These are phyloP conservation scores for Hemitrygon akajei DNA, from an alignment of 2,797 vertebrate genomes.

Conservation along the genomic window DNA sequence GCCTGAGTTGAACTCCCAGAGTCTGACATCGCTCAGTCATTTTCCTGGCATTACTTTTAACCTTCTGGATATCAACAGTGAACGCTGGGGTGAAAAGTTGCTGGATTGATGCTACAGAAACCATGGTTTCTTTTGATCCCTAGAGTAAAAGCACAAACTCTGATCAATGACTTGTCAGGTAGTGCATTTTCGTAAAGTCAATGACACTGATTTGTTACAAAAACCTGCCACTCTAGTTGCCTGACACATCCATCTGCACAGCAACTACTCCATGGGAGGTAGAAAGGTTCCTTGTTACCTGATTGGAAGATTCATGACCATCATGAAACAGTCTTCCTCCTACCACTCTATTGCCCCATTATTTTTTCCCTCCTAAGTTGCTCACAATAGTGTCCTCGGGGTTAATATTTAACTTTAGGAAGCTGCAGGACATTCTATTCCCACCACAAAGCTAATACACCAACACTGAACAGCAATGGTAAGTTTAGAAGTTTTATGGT, in stretches of 20 bases:
- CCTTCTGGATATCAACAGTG: slow-evolving; percentile 59
- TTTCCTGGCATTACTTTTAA: slow-evolving; percentile 57
- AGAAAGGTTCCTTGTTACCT: background rate
- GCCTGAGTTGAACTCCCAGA: slow-evolving; percentile 66
- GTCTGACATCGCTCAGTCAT: slow-evolving; percentile 61
- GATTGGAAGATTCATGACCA: background rate
- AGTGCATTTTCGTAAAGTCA: background rate
- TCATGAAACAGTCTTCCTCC: background rate
- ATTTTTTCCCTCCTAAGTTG: background rate
- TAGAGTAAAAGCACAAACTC: background rate
- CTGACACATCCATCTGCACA: background rate
- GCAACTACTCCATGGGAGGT: background rate
- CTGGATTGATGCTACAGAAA: slow-evolving; percentile 11
- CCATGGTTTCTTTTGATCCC: slow-evolving; percentile 34
- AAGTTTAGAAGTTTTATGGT: background rate
- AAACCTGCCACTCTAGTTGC: background rate
- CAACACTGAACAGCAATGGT: background rate
- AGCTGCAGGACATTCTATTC: background rate
- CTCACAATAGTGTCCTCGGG: background rate
- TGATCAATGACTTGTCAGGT: background rate
- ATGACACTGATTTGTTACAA: background rate
- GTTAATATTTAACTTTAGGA: background rate
- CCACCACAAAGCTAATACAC: background rate
- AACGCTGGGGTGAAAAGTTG: slow-evolving; percentile 64
- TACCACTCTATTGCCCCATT: background rate